Evolutionary conservation across 2,797 vertebrate species (phyloP).

Genomic region (Molossus alvarezi): DNA sequence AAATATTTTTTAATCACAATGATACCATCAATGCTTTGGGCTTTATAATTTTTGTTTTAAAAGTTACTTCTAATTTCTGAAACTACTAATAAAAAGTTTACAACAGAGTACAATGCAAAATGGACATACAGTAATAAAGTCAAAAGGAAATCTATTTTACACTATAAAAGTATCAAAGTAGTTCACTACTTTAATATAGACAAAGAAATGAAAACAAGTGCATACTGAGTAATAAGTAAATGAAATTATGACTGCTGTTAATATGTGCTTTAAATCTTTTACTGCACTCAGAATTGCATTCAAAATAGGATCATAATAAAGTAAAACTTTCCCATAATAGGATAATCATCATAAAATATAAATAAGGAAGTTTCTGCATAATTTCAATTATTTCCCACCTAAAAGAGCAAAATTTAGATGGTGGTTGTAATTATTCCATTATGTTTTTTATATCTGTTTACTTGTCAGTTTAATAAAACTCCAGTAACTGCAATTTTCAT

Average conservation of each 20-base stretch:
- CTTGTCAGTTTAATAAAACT: constrained; percentile 89
- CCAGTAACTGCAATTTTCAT: constrained; percentile 89
- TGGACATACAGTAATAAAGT: constrained; percentile 5
- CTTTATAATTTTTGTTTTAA: background rate
- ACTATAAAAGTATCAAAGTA: constrained; percentile 52
- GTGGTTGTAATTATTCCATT: constrained; percentile 80
- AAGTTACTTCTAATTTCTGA: constrained; percentile 57
- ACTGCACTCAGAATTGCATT: constrained; percentile 1
- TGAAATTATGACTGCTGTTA: constrained; percentile 31
- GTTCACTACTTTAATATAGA: constrained; percentile 1
- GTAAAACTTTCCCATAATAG: constrained; percentile 33
- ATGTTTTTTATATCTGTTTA: constrained; percentile 86
- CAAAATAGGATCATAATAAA: constrained; percentile 39
- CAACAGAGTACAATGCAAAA: background rate
- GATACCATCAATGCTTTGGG: background rate
- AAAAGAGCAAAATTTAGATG: constrained; percentile 77
- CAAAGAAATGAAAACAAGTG: constrained; percentile 41
- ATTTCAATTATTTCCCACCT: background rate
- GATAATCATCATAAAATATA: constrained; percentile 56
- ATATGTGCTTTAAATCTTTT: constrained; percentile 31
- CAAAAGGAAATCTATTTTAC: constrained; percentile 47
- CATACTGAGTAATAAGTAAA: constrained; percentile 31
- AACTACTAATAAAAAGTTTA: constrained; percentile 61
- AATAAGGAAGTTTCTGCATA: background rate
- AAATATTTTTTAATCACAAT: constrained; percentile 23